phyloP scores from a whole-genome alignment of 1,140 invertebrate species.

The Paralvinella palmiformis region DNA sequence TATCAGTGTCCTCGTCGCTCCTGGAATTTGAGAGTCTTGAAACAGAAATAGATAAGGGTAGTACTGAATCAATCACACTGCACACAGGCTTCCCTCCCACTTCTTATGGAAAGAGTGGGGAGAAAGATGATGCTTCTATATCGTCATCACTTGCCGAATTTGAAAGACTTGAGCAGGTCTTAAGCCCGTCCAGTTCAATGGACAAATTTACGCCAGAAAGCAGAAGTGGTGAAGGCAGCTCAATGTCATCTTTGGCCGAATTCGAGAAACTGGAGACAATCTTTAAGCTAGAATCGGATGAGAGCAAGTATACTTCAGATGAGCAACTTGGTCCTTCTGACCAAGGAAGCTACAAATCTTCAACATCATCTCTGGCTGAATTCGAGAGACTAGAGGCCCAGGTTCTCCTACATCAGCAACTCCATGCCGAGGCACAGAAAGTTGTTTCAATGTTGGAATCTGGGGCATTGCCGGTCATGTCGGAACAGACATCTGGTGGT shows the following conservation, averaged over 20 bases:
- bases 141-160: slow-evolving; percentile 91
- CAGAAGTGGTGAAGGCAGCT: slow-evolving; percentile 50
- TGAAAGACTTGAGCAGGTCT: slow-evolving; percentile 79
- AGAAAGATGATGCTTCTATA: slow-evolving; percentile 84
- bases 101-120: slow-evolving; percentile 57
- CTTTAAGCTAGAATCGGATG: slow-evolving; percentile 53
- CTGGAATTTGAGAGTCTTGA: slow-evolving; percentile 53
- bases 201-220: slow-evolving; percentile 33
- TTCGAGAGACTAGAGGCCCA: slow-evolving; percentile 46
- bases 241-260: slow-evolving; percentile 82
- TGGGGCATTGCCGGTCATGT: slow-evolving; percentile 63
- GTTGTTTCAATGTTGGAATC: slow-evolving; percentile 68
- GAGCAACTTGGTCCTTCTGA: neutral
- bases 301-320: slow-evolving; percentile 20
- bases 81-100: neutral
- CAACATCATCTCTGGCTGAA: slow-evolving; percentile 41
- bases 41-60: slow-evolving; percentile 11
- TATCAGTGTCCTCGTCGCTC: slow-evolving; percentile 51
- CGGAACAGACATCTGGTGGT: slow-evolving; percentile 11
- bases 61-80: neutral
- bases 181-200: slow-evolving; percentile 58
- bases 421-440: slow-evolving; percentile 46
- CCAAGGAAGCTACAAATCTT: slow-evolving; percentile 38
- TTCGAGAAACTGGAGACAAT: slow-evolving; percentile 80
- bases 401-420: slow-evolving; percentile 32